Conservation (phyloP, 2,113 vertebrate species). For the Megatriorchis doriae region DNA sequence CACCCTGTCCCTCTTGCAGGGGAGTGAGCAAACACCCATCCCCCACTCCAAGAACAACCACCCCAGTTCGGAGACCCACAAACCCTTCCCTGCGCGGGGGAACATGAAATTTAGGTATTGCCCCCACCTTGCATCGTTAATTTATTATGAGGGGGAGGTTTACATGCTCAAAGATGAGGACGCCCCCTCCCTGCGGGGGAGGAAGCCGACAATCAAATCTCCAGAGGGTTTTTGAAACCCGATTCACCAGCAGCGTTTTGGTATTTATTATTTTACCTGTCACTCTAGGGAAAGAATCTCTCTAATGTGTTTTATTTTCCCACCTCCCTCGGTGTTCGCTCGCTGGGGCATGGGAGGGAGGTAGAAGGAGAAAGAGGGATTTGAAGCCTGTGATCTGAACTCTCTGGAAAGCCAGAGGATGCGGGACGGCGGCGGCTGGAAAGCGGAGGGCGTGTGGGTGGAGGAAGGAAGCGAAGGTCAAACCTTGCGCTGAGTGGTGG, state of each 20-base stretch:
- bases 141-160: not conserved
- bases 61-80: not conserved
- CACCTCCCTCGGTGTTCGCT: accelerated
- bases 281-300: not conserved
- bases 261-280: not conserved
- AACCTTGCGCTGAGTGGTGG: not conserved
- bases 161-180: not conserved
- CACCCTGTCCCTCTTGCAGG: accelerated
- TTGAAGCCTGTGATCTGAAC: not conserved
- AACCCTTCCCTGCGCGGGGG: accelerated
- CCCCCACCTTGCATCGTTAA: not conserved
- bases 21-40: accelerated
- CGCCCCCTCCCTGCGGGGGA: no score
- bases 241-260: accelerated
- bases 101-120: accelerated
- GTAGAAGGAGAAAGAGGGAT: not conserved
- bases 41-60: not conserved
- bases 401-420: not conserved
- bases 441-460: not conserved
- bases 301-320: not conserved
- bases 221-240: not conserved
- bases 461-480: conserved; percentile 30
- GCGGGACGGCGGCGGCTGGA: not conserved
- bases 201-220: not conserved
- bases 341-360: not conserved